Evolutionary conservation across 2,888 invertebrate genomes (phyloP).

Genomic region (Operophtera brumata): DNA sequence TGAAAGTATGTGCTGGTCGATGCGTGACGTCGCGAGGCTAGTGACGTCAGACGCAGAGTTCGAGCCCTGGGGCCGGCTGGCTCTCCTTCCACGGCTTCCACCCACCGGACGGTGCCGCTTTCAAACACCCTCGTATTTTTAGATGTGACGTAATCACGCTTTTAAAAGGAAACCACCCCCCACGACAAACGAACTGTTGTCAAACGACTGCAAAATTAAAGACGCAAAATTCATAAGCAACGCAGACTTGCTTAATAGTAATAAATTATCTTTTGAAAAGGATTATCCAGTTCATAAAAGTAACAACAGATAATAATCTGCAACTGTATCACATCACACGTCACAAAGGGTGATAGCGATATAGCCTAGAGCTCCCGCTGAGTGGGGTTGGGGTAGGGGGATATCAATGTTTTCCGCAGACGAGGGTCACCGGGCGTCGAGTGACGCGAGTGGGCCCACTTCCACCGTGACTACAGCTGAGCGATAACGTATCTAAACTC

Average conservation of each 20-base stretch:
- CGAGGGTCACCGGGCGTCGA: conserved; percentile 40
- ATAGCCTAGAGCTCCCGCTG: conserved; percentile 34
- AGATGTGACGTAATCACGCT: conserved; percentile 71
- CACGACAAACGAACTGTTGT: too few relatives aligned
- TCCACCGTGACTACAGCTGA: conserved; percentile 48
- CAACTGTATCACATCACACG: conserved; percentile 19
- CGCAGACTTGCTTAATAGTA: neutral
- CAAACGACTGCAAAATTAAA: conserved; percentile 23
- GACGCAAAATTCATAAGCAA: conserved; percentile 8
- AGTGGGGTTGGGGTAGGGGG: conserved; percentile 24
- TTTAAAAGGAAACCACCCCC: conserved; percentile 31
- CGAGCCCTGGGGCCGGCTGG: conserved; percentile 59
- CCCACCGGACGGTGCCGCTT: conserved; percentile 46
- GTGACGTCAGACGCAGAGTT: conserved; percentile 70
- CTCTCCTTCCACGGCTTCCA: conserved; percentile 44
- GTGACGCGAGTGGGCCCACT: conserved; percentile 58
- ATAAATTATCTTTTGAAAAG: conserved; percentile 9
- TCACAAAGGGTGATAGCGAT: conserved; percentile 21
- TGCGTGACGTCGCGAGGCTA: conserved; percentile 65
- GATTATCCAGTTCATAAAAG: conserved; percentile 5
- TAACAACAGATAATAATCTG: conserved; percentile 8
- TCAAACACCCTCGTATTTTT: conserved; percentile 69
- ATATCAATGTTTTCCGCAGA: conserved; percentile 37
- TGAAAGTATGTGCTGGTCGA: conserved; percentile 71
- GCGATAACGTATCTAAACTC: conserved; percentile 55